Conservation (phyloP, 2,113 vertebrate genomes). For the Copsychus sechellarum region DNA sequence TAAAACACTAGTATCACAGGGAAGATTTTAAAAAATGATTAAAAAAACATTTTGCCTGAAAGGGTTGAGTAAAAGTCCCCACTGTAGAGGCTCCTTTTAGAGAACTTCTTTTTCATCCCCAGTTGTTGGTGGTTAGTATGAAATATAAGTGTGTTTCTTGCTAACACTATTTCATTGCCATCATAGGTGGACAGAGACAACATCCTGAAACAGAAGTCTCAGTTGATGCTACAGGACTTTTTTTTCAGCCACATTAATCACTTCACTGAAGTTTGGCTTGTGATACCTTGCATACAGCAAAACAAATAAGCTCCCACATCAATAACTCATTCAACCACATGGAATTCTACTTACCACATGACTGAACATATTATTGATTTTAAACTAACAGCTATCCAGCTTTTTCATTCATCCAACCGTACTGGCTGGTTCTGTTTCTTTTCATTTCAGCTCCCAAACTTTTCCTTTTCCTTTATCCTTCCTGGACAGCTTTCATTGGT, state of each 20-base stretch:
- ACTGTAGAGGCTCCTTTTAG: neutral
- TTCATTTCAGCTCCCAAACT: neutral
- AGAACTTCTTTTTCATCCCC: neutral
- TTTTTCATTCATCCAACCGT: neutral
- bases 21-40: neutral
- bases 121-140: neutral
- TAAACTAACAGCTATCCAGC: neutral
- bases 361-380: constrained; percentile 52
- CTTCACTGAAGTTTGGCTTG: constrained; percentile 5
- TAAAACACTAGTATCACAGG: neutral
- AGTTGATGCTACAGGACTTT: neutral
- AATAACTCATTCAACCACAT: constrained; percentile 50
- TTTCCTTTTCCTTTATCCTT: neutral
- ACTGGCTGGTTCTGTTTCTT: neutral
- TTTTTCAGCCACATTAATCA: constrained; percentile 49
- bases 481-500: neutral
- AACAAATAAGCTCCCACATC: constrained; percentile 58
- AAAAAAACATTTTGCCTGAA: neutral
- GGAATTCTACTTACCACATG: constrained; percentile 45
- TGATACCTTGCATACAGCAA: constrained; percentile 39
- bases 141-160: neutral
- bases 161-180: neutral
- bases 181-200: neutral
- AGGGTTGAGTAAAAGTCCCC: neutral
- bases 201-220: neutral